Percentiles rank a stretch among this genome's conserved stretches.
These are phyloP conservation scores for Osmerus eperlanus DNA, from an alignment of 2,113 vertebrate genomes.

Conservation along the genomic window DNA sequence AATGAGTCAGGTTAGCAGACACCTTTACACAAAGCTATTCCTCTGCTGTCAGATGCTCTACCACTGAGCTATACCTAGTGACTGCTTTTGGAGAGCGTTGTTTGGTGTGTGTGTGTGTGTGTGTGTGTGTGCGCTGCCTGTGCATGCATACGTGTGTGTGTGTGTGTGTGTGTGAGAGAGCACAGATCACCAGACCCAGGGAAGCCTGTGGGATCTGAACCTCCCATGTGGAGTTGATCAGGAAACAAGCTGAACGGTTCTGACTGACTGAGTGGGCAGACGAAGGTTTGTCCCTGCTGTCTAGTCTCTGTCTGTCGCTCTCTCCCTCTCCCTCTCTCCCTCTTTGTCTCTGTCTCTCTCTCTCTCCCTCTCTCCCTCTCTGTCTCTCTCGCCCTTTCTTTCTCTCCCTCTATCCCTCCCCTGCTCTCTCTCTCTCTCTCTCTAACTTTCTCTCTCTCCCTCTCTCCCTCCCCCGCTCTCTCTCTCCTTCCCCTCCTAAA, in stretches of 20 bases:
- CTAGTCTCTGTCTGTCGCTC: too few relatives aligned
- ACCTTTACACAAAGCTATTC: background rate
- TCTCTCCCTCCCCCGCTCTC: slow-evolving; percentile 10
- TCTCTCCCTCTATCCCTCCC: background rate
- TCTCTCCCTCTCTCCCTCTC: too few relatives aligned
- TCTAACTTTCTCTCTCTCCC: background rate
- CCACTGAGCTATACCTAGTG: background rate
- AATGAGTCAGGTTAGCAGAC: background rate
- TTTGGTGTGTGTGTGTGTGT: background rate
- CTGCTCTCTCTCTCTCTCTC: background rate
- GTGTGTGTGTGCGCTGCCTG: background rate
- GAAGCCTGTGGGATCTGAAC: background rate
- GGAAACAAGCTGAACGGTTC: background rate
- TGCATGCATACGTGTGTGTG: background rate
- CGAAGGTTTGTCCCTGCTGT: too few relatives aligned
- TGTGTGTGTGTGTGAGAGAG: background rate
- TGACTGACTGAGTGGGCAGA: too few relatives aligned
- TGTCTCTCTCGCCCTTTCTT: too few relatives aligned
- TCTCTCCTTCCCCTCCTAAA: background rate
- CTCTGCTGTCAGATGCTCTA: background rate
- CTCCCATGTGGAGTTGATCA: background rate
- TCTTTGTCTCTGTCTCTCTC: too few relatives aligned
- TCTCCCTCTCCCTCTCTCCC: too few relatives aligned
- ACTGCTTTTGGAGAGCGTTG: background rate
- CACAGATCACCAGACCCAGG: background rate